phyloP scores from a whole-genome alignment of 2,797 vertebrate genomes.

The Dendrocincla tyrannina region DNA sequence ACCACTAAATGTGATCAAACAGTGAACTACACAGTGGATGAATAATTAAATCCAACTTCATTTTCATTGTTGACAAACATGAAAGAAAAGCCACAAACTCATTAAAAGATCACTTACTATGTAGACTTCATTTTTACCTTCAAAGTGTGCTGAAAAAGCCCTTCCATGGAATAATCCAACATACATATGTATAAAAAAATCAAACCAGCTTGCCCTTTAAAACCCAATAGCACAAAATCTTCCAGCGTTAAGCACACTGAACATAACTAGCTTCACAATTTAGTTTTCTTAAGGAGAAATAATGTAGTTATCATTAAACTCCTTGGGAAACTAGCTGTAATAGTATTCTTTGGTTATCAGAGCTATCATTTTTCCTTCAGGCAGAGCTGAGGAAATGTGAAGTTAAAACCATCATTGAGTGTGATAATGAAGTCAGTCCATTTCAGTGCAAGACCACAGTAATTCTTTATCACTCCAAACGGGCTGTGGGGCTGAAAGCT shows the following conservation, averaged over 20 bases:
- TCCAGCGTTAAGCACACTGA: neutral
- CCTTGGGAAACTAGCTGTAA: constrained; percentile 64
- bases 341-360: constrained; percentile 72
- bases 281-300: constrained; percentile 65
- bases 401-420: constrained; percentile 61
- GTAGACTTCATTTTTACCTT: neutral
- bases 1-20: constrained; percentile 38
- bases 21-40: constrained; percentile 26
- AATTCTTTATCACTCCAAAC: constrained; percentile 65
- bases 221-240: neutral
- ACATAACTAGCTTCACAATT: constrained; percentile 53
- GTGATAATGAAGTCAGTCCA: constrained; percentile 71
- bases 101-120: neutral
- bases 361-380: constrained; percentile 67
- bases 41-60: constrained; percentile 67
- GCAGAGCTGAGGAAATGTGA: constrained; percentile 61
- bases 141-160: neutral
- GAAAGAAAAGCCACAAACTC: neutral
- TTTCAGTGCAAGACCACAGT: constrained; percentile 56
- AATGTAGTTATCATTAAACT: constrained; percentile 73
- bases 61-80: constrained; percentile 2
- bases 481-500: constrained; percentile 40
- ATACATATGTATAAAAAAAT: neutral
- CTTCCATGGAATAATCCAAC: neutral
- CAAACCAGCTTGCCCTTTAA: constrained; percentile 20